Evolutionary conservation across 2,113 vertebrate species (phyloP).

Genomic region (Agapornis roseicollis): DNA sequence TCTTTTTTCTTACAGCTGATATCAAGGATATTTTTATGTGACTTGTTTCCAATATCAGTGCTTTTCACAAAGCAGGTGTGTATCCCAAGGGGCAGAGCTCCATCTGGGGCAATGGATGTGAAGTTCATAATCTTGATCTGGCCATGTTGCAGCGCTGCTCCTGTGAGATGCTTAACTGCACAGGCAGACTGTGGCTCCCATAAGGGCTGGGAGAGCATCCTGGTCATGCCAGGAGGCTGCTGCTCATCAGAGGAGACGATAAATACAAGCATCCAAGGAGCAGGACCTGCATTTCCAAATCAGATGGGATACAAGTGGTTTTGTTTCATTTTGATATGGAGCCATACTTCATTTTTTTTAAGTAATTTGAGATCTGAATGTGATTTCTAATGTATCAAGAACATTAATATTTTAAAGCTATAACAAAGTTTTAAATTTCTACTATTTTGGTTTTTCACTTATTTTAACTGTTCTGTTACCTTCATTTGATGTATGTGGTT

Average conservation of each 20-base stretch:
- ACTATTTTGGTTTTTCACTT: conserved; percentile 67
- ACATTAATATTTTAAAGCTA: conserved; percentile 79
- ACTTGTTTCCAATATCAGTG: conserved; percentile 48
- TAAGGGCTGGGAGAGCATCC: neutral
- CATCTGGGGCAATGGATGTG: neutral
- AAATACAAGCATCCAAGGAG: neutral
- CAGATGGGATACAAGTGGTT: conserved; percentile 70
- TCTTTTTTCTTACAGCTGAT: conserved; percentile 41
- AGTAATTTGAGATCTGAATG: conserved; percentile 77
- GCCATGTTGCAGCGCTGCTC: neutral
- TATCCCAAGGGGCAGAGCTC: conserved; percentile 26
- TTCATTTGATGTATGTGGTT: conserved; percentile 75
- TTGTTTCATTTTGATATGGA: conserved; percentile 63
- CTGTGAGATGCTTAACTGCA: neutral
- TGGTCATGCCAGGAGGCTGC: neutral
- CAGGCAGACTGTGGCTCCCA: neutral
- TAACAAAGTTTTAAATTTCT: conserved; percentile 79
- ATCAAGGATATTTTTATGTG: conserved; percentile 59
- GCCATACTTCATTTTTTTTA: conserved; percentile 70
- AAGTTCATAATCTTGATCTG: neutral
- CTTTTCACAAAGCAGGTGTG: conserved; percentile 63
- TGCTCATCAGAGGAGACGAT: neutral
- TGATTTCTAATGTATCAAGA: conserved; percentile 79
- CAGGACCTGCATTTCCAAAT: conserved; percentile 49
- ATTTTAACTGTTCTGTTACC: conserved; percentile 78